A percentile compares a stretch with the other conserved stretches of the same genome.
phyloP scores from a whole-genome alignment of 2,113 vertebrate genomes.

The Istiophorus platypterus region DNA sequence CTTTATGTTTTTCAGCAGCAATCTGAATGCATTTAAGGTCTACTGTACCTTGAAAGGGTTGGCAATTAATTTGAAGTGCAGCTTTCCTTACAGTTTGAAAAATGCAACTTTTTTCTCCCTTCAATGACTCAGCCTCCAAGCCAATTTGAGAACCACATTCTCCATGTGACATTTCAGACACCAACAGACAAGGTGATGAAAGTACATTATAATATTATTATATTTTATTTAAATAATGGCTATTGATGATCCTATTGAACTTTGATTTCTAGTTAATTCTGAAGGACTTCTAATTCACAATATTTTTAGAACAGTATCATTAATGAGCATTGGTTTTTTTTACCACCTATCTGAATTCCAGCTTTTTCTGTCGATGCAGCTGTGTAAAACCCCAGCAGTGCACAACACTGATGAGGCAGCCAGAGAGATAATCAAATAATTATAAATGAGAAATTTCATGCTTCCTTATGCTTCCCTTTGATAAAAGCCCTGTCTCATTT shows the following conservation, averaged over 20 bases:
- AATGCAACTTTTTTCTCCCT: constrained; percentile 25
- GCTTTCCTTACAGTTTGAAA: constrained; percentile 30
- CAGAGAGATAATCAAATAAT: constrained; percentile 73
- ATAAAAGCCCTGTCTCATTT: constrained; percentile 56
- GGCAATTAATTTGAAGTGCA: constrained; percentile 16
- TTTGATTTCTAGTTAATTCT: constrained; percentile 10
- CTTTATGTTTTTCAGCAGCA: neutral
- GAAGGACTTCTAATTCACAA: constrained; percentile 30
- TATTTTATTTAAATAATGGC: neutral
- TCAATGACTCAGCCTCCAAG: constrained; percentile 39
- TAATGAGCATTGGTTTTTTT: constrained; percentile 41
- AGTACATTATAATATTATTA: neutral
- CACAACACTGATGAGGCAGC: constrained; percentile 56
- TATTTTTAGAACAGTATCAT: constrained; percentile 44
- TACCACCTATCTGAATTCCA: constrained; percentile 32
- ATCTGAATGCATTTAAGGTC: neutral
- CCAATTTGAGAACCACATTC: constrained; percentile 33
- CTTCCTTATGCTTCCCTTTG: constrained; percentile 70
- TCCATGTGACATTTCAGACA: constrained; percentile 27
- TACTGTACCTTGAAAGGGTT: constrained; percentile 11
- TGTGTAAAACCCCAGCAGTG: constrained; percentile 43
- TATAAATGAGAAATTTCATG: constrained; percentile 66
- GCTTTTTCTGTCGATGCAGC: constrained; percentile 11
- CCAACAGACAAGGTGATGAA: constrained; percentile 26
- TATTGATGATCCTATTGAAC: constrained; percentile 28